A percentile compares a stretch with the other conserved stretches of the same genome.
These are phyloP conservation scores for Henicopernis longicauda DNA, from an alignment of 2,113 vertebrate species.

Conservation along the genomic window DNA sequence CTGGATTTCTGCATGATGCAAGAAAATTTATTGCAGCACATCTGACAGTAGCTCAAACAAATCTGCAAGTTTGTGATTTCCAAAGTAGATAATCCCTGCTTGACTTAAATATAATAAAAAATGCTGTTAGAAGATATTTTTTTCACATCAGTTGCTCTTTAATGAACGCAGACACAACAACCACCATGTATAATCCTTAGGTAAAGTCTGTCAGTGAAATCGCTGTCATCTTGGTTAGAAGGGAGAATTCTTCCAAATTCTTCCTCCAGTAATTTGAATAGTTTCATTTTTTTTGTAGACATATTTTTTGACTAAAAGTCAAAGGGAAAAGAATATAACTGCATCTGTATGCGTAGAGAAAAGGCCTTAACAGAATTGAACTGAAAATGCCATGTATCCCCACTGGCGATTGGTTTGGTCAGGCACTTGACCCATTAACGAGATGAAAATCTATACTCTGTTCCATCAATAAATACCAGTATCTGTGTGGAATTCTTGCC, in stretches of 20 bases:
- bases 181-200: not conserved
- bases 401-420: not conserved
- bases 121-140: not conserved
- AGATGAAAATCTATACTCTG: not conserved
- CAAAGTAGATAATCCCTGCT: not conserved
- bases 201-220: not conserved
- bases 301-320: not conserved
- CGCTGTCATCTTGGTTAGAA: not conserved
- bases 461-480: not conserved
- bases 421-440: not conserved
- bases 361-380: not conserved
- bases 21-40: slow-evolving; percentile 25
- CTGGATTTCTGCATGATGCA: slow-evolving; percentile 24
- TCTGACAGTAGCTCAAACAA: not conserved
- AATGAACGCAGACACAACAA: not conserved
- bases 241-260: not conserved
- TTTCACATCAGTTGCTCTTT: not conserved
- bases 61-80: slow-evolving; percentile 10
- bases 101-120: not conserved
- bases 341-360: not conserved
- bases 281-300: not conserved
- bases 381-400: not conserved
- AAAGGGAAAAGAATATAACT: not conserved
- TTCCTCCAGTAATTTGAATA: not conserved
- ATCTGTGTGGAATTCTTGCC: not conserved